Percentiles rank a stretch among this genome's conserved stretches.
phyloP scores from a whole-genome alignment of 2,797 vertebrate species.

The Acestrorhynchus altus region DNA sequence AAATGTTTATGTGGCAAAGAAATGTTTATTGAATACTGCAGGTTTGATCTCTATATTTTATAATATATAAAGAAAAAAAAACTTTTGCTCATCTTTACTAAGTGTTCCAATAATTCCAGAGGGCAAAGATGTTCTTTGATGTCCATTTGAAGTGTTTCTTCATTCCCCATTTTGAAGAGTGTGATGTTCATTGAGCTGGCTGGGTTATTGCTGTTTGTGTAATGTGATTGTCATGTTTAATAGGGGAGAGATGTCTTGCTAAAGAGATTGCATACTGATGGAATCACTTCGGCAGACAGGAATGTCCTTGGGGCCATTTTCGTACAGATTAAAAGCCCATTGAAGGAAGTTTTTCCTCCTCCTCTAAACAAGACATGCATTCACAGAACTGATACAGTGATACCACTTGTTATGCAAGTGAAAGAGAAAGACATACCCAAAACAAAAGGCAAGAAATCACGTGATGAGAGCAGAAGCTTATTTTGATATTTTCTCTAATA shows the following conservation, averaged over 20 bases:
- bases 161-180: conserved; percentile 24
- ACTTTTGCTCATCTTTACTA: background rate
- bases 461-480: conserved; percentile 6
- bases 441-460: conserved; percentile 8
- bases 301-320: conserved; percentile 72
- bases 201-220: conserved; percentile 48
- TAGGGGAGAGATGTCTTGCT: conserved; percentile 64
- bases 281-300: conserved; percentile 62
- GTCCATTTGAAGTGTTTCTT: conserved; percentile 5
- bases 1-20: no score
- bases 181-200: conserved; percentile 1
- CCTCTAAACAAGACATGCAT: conserved; percentile 68
- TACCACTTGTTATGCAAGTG: conserved; percentile 56
- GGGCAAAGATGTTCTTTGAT: background rate
- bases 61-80: background rate
- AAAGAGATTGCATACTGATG: conserved; percentile 66
- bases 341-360: conserved; percentile 71
- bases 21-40: no score
- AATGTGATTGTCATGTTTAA: conserved; percentile 67
- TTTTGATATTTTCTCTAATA: conserved; percentile 62
- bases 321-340: conserved; percentile 77
- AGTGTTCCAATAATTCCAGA: background rate
- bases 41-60: conserved; percentile 2
- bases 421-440: conserved; percentile 13
- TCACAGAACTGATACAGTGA: conserved; percentile 66